phyloP scores from a whole-genome alignment of 1,140 invertebrate species.

The Drosophila kohkoa region DNA sequence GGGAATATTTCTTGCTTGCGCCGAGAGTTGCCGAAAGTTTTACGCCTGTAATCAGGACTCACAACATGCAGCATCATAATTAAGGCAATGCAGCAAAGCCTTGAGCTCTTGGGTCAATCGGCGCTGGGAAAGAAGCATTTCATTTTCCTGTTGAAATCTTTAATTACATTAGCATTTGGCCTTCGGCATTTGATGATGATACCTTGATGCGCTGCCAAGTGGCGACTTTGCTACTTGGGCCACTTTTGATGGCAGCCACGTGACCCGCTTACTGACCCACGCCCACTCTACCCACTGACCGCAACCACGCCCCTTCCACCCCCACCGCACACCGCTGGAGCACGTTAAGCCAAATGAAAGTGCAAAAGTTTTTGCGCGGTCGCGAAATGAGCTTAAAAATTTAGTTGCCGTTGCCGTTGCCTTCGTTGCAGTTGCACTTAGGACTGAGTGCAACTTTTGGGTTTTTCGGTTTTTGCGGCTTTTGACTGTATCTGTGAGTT shows the following conservation, averaged over 20 bases:
- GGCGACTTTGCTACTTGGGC: conserved; percentile 43
- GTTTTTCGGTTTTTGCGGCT: conserved; percentile 36
- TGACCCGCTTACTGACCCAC: conserved; percentile 37
- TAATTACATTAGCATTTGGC: conserved; percentile 63
- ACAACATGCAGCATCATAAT: neutral
- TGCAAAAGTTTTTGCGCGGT: conserved; percentile 60
- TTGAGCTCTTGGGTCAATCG: conserved; percentile 29
- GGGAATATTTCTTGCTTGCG: neutral
- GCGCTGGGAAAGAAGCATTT: conserved; percentile 11
- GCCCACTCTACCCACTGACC: conserved; percentile 12
- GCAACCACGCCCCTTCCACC: too few relatives aligned
- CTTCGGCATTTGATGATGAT: conserved; percentile 50
- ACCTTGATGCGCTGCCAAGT: conserved; percentile 59
- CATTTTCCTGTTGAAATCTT: conserved; percentile 47
- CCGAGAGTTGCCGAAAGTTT: neutral
- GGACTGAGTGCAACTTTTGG: conserved; percentile 33
- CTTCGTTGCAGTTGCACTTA: conserved; percentile 48
- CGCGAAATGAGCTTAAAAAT: conserved; percentile 78
- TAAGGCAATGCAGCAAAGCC: conserved; percentile 1
- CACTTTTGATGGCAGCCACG: conserved; percentile 46
- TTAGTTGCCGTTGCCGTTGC: conserved; percentile 53
- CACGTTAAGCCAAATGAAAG: conserved; percentile 69
- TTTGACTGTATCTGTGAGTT: conserved; percentile 1
- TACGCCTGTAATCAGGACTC: neutral
- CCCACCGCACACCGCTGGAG: neutral